Conservation (phyloP, 1,140 invertebrate species). For the Zaprionus vittiger region DNA sequence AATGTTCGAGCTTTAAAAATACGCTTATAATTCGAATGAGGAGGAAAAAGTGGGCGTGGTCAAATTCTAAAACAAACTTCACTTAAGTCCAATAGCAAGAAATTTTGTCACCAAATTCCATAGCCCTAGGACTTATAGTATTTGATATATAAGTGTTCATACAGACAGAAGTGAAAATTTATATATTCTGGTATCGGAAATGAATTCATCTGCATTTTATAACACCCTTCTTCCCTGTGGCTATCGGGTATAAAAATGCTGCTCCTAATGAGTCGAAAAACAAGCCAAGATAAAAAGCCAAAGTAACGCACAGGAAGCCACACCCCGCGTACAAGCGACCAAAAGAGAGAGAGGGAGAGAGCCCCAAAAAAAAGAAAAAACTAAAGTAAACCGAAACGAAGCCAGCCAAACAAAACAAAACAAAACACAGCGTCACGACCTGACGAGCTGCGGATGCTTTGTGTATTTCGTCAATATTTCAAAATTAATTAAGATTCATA, state of each 20-base stretch:
- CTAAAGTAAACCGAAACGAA: constrained; percentile 21
- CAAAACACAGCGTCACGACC: constrained; percentile 14
- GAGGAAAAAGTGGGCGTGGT: too few relatives aligned
- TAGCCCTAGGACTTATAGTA: too few relatives aligned
- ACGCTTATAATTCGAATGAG: too few relatives aligned
- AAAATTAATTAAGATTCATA: constrained; percentile 76
- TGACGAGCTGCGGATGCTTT: constrained; percentile 20
- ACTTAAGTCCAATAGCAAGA: constrained; percentile 2
- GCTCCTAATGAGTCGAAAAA: constrained; percentile 37
- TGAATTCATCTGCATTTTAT: too few relatives aligned
- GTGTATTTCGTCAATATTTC: constrained; percentile 57
- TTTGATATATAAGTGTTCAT: too few relatives aligned
- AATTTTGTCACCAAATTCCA: too few relatives aligned
- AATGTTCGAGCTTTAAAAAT: too few relatives aligned
- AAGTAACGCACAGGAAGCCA: constrained; percentile 64
- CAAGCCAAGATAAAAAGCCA: constrained; percentile 32
- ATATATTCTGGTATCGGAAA: too few relatives aligned
- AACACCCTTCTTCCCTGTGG: neutral
- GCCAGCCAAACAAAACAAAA: constrained; percentile 3
- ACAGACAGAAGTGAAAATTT: too few relatives aligned
- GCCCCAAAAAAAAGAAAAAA: neutral
- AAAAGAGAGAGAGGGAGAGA: neutral
- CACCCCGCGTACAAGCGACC: constrained; percentile 41
- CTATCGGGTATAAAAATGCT: constrained; percentile 3
- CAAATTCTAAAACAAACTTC: constrained; percentile 1